Evolutionary conservation across 2,888 invertebrate genomes (phyloP), one percentile per base, ranked within the genome.

Genomic region (Argynnis bischoffii): DNA sequence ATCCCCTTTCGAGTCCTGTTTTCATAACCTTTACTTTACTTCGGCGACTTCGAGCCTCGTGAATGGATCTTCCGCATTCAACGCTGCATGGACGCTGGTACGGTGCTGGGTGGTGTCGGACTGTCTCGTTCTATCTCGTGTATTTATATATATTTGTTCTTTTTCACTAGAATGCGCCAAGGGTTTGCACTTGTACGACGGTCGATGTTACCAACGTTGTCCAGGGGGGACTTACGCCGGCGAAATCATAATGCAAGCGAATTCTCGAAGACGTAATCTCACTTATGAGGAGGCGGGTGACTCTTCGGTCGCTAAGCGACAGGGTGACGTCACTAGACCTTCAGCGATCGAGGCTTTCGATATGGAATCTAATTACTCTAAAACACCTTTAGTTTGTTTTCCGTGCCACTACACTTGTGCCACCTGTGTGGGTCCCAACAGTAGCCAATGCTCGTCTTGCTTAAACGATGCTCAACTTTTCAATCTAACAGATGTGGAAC

Each of bases 351-450:
- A 92, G 77, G 90, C 90, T 51, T 70, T 83, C 53, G 92, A 91
- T 73, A 86, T 92, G 78, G 86, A 87, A 75, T 63, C 73, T 61
- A 81, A 82, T 63, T 74, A 74, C 61, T 78, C 79, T 41, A 83
- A 81, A 76, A 75, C 81, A 48, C 90, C 89, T 8, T 83, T 85
- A 46, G 87, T 91, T 63, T 96, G 96, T 79, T 85, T 94, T 2
- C 87, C 91, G 46, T 97, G 97, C 81, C 96, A 97, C 86, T 96
- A 96, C 82, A 94, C 95, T n/a, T 97, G 97, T 82, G 93, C 93
- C 67, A 92, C 93, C 13, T 97, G 97, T 79, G 85, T 88, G 8
- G 96, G 96, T 13, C 95, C 96, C 8, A 93, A 94, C 75, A 95
- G 95, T 84, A 94, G 94, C 78, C 94, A 96, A 78, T 97, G 96